Conservation (phyloP, 1,140 invertebrate genomes). For the Drosophila seguyi region DNA sequence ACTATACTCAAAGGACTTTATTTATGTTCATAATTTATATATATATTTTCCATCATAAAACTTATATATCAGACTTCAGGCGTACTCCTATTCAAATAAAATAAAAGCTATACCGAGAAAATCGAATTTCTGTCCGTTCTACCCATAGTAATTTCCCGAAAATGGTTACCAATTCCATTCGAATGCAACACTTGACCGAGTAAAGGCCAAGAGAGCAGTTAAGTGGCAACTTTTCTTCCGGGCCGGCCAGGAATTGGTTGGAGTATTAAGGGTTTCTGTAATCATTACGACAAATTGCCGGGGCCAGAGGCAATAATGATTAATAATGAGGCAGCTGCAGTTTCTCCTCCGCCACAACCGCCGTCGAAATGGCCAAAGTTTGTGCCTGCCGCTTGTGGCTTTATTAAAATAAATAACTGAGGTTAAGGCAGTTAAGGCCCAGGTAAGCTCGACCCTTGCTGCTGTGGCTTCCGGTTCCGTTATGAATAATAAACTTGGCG, state of each 20-base stretch:
- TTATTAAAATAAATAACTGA: conserved; percentile 56
- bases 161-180: conserved; percentile 41
- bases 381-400: conserved; percentile 34
- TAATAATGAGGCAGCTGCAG: conserved; percentile 57
- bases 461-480: conserved; percentile 40
- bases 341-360: conserved; percentile 1
- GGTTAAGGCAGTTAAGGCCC: conserved; percentile 38
- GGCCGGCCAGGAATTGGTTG: background rate
- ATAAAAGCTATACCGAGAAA: background rate
- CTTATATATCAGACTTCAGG: background rate
- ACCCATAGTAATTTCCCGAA: conserved; percentile 24
- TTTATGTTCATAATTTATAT: too few relatives aligned
- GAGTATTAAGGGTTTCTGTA: conserved; percentile 16
- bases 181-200: conserved; percentile 54
- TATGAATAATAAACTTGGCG: conserved; percentile 66
- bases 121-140: background rate
- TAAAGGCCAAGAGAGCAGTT: conserved; percentile 27
- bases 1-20: background rate
- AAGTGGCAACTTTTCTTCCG: conserved; percentile 54
- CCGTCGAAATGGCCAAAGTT: conserved; percentile 52
- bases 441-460: conserved; percentile 40
- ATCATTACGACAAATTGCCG: conserved; percentile 58
- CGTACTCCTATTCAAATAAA: background rate
- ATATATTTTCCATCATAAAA: background rate
- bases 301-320: conserved; percentile 45